Conservation (phyloP, 2,113 vertebrate genomes). For the Pogonocichla stellata region DNA sequence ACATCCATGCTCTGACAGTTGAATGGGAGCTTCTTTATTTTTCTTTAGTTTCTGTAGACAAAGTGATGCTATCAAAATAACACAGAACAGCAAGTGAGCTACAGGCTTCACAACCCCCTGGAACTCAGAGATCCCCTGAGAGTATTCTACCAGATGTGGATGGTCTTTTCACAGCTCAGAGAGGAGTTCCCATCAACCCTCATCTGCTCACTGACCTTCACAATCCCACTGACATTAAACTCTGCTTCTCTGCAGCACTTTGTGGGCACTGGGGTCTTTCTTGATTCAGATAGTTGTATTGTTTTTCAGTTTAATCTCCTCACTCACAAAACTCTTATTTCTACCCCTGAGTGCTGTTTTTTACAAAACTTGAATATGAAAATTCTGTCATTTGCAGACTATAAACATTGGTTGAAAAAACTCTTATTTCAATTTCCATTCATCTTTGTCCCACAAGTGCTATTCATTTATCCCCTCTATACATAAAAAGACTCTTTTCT, state of each 20-base stretch:
- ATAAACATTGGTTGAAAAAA: constrained; percentile 22
- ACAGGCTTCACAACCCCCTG: not conserved
- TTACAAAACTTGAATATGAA: not conserved
- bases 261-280: not conserved
- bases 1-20: not conserved
- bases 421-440: not conserved
- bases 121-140: not conserved
- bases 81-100: not conserved
- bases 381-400: constrained; percentile 11
- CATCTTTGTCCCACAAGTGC: not conserved
- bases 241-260: not conserved
- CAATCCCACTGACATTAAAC: not conserved
- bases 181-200: constrained; percentile 13
- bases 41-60: not conserved
- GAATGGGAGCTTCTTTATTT: constrained; percentile 15
- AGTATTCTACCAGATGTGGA: constrained; percentile 21
- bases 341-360: not conserved
- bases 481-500: constrained; percentile 30
- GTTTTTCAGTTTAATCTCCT: not conserved
- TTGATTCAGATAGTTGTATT: not conserved
- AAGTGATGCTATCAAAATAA: constrained; percentile 14
- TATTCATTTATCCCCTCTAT: constrained; percentile 16
- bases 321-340: not conserved
- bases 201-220: constrained; percentile 48
- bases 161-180: constrained; percentile 17